Evolutionary conservation across 2,113 vertebrate species (phyloP).

Genomic region (Colossoma macropomum): DNA sequence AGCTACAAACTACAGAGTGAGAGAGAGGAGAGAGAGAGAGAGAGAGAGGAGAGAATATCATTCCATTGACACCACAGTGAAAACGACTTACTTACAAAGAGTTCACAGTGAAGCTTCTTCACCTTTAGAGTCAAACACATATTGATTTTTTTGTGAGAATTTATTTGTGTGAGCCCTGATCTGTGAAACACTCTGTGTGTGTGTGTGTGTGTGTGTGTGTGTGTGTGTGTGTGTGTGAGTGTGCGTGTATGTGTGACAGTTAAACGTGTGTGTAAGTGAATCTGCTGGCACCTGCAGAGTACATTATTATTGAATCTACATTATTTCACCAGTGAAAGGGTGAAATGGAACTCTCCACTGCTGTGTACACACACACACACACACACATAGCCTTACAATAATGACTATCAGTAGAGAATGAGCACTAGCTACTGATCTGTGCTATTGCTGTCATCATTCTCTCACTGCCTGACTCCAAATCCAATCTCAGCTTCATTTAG

Average conservation of each 20-base stretch:
- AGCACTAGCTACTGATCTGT: too few species aligned
- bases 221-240: not conserved
- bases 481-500: not conserved
- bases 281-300: not conserved
- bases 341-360: not conserved
- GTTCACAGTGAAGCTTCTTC: not conserved
- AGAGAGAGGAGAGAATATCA: conserved; percentile 6
- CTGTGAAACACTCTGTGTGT: not conserved
- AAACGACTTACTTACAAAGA: not conserved
- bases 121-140: not conserved
- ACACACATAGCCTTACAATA: not conserved
- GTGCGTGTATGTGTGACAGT: not conserved
- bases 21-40: conserved; percentile 12
- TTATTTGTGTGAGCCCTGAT: not conserved
- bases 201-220: conserved; percentile 10
- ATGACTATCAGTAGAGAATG: too few species aligned
- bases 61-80: not conserved
- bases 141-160: not conserved
- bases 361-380: not conserved
- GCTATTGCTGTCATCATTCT: not conserved
- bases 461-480: not conserved
- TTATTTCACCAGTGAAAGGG: not conserved
- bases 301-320: not conserved
- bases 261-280: not conserved
- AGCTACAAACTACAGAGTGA: conserved; percentile 88